A percentile compares a stretch with the other conserved stretches of the same genome.
These are phyloP conservation scores for Polyergus mexicanus DNA, from an alignment of 1,140 invertebrate species.

Conservation along the genomic window DNA sequence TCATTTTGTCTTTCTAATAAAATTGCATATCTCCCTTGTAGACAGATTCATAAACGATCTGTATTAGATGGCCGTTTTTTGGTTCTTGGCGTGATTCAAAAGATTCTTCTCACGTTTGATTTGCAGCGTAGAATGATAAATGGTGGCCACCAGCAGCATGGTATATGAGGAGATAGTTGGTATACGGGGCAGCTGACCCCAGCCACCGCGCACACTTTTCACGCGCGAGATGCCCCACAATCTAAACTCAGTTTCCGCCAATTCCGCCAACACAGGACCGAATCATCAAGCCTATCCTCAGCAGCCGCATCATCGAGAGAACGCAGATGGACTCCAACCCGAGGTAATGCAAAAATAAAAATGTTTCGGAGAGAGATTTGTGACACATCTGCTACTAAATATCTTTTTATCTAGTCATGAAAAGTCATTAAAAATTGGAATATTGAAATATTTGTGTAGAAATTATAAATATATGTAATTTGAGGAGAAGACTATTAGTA, in stretches of 20 bases:
- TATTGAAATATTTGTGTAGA: too few species aligned
- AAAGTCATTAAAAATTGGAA: too few species aligned
- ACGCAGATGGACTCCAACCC: conserved; percentile 82
- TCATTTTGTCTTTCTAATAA: too few species aligned
- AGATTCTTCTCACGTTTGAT: conserved; percentile 9
- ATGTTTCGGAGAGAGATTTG: neutral
- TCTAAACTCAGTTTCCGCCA: conserved; percentile 84
- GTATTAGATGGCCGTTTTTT: too few species aligned
- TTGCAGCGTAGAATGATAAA: conserved; percentile 80
- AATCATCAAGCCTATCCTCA: conserved; percentile 86
- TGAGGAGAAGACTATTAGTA: too few species aligned
- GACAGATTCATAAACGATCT: too few species aligned
- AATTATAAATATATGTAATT: too few species aligned
- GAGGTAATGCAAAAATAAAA: conserved; percentile 76
- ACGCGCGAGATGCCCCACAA: conserved; percentile 85
- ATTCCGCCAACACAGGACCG: conserved; percentile 82
- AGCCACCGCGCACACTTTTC: conserved; percentile 85
- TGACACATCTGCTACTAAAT: neutral
- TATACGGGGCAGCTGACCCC: conserved; percentile 87
- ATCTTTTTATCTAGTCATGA: too few species aligned
- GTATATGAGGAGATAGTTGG: conserved; percentile 86
- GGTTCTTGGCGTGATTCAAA: neutral
- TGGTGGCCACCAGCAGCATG: conserved; percentile 84
- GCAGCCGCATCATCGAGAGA: conserved; percentile 85
- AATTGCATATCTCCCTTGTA: too few species aligned